Conservation (phyloP, 2,888 invertebrate species). For the Eristalis pertinax region DNA sequence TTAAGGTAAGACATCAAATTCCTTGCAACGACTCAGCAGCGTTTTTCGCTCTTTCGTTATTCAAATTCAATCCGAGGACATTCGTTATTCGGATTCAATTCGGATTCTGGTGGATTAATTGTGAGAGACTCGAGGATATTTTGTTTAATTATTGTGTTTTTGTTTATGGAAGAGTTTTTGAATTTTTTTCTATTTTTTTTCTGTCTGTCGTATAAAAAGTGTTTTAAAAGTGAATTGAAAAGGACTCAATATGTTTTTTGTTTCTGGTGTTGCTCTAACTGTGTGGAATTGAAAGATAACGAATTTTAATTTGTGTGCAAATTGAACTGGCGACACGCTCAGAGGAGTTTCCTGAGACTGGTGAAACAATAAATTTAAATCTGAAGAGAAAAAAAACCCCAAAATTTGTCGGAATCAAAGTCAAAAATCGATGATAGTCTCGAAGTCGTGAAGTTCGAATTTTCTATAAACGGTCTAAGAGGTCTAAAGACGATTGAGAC, state of each 20-base stretch:
- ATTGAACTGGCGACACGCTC: no score
- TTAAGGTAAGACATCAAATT: constrained; percentile 55
- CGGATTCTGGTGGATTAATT: constrained; percentile 16
- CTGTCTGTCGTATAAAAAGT: neutral
- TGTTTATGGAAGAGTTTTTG: neutral
- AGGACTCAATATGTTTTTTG: neutral
- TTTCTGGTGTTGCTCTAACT: neutral
- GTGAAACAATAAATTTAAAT: no score
- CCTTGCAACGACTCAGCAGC: neutral
- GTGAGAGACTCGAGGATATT: neutral
- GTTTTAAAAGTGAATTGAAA: neutral
- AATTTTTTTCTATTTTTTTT: neutral
- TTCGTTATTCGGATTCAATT: neutral
- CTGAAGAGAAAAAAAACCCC: no score
- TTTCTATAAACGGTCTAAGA: no score
- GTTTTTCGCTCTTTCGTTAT: neutral
- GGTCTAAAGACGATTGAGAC: no score
- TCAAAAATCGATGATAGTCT: no score
- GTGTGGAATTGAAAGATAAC: neutral
- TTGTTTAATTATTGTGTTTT: neutral
- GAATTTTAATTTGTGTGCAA: no score
- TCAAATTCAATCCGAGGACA: neutral
- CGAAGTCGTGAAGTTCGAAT: no score
- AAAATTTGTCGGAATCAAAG: no score
- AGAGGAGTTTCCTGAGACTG: no score